phyloP scores from a whole-genome alignment of 2,797 vertebrate species.

The Schizothorax lantsangensis region DNA sequence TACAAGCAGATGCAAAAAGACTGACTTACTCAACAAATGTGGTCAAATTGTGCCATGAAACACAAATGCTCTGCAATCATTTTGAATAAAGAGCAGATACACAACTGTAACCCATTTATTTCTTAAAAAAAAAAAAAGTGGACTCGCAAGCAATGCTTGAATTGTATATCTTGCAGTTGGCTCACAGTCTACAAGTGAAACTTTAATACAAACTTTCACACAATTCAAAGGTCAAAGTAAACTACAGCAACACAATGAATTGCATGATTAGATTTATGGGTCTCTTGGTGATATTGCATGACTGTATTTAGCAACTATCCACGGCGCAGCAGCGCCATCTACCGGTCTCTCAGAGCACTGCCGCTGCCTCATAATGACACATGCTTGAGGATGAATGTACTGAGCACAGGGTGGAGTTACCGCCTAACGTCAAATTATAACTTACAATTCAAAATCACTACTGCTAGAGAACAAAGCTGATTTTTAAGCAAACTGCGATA shows the following conservation, averaged over 20 bases:
- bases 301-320: neutral
- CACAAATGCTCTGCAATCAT: neutral
- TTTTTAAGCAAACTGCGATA: neutral
- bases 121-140: too few relatives aligned
- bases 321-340: neutral
- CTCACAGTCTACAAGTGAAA: neutral
- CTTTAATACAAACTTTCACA: neutral
- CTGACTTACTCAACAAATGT: neutral
- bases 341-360: neutral
- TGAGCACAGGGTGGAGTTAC: conserved; percentile 8
- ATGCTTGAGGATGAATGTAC: conserved; percentile 4
- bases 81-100: neutral
- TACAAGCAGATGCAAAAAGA: neutral
- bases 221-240: neutral
- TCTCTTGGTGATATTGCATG: conserved; percentile 6
- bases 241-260: neutral
- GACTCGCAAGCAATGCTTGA: neutral
- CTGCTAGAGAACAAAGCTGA: neutral
- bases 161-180: neutral
- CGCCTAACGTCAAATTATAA: conserved; percentile 6
- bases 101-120: neutral
- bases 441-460: neutral
- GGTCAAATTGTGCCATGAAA: neutral
- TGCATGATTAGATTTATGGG: neutral
- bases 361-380: too few relatives aligned